Evolutionary conservation across 2,113 vertebrate species (phyloP).

Genomic region (Sinocyclocheilus rhinocerous): DNA sequence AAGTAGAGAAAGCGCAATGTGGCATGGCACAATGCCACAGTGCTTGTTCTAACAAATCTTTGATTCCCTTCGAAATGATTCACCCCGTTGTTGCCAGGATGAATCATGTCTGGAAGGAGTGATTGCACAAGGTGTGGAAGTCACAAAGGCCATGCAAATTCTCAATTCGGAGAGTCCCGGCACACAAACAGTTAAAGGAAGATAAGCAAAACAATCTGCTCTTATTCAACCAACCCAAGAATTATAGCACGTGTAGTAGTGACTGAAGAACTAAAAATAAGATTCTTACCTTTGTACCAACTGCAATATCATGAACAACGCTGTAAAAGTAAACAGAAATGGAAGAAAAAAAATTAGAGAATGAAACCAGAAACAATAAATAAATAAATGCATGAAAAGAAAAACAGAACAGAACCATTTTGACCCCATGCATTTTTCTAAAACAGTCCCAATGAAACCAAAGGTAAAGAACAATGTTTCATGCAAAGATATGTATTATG

Average conservation of each 20-base stretch:
- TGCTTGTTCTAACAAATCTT: not conserved
- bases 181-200: not conserved
- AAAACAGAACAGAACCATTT: not conserved
- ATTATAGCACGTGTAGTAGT: not conserved
- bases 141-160: not conserved
- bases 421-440: not conserved
- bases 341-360: conserved; percentile 41
- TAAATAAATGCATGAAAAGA: not conserved
- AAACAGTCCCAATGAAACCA: conserved; percentile 7
- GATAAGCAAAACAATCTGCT: not conserved
- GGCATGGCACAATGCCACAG: not conserved
- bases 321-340: conserved; percentile 81
- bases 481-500: not conserved
- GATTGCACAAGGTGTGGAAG: no score
- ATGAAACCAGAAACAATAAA: conserved; percentile 41
- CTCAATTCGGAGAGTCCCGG: not conserved
- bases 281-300: conserved; percentile 96
- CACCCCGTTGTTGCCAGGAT: not conserved
- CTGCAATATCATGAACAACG: conserved; percentile 98
- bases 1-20: not conserved
- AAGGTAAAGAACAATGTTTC: not conserved
- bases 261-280: not conserved
- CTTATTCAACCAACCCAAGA: not conserved
- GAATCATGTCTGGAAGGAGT: not conserved
- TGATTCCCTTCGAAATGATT: not conserved